Evolutionary conservation across 1,140 invertebrate genomes (phyloP), one percentile per base, ranked within the genome.

Genomic region (Pseudomyrmex concolor): DNA sequence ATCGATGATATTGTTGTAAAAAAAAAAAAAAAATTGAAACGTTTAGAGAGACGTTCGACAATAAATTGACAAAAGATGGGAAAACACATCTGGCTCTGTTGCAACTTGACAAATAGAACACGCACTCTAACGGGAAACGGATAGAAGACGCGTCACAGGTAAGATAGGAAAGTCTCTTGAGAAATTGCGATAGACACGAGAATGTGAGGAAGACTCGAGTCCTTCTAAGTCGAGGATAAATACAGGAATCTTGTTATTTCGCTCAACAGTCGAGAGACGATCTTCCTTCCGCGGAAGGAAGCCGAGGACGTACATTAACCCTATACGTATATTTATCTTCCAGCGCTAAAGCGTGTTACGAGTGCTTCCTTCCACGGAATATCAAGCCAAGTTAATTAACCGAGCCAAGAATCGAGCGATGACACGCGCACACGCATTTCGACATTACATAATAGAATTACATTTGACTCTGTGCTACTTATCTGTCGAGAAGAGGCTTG

Each of bases 221-320:
- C 64, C 81, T 84, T 68, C 48, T 74, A 55, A 87, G 77, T 81
- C 22, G 67, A 83, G 87, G 89, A 91, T 92, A 93, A 93, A 92
- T 92, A 93, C 91, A 89, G 89, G 91, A 92, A 92, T 92, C 91
- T 93, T 92, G 92, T 93, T 93, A 92, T 91, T 91, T 90, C 89
- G 87, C 78, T 84, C 80, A 70, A 87, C 87, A 91, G 87, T 83
- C 84, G 86, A 76, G 86, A 87, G 85, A 77, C 83, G 78, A 80
- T 80, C 76, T 80, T 80, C 66, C 54, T 83, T 83, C 22, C 76
- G 83, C 66, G 85, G 87, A 86, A 88, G 87, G 86, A 86, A 88
- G 89, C 80, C 84, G 83, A 86, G 71, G 84, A 78, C 80, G 87
- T 78, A 86, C 85, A 89, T 90, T 83, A 84, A 89, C 86, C 88